Percentiles rank a stretch among this genome's conserved stretches.
These are phyloP conservation scores for Pandemis cinnamomeana DNA, from an alignment of 2,888 invertebrate genomes.

Conservation along the genomic window DNA sequence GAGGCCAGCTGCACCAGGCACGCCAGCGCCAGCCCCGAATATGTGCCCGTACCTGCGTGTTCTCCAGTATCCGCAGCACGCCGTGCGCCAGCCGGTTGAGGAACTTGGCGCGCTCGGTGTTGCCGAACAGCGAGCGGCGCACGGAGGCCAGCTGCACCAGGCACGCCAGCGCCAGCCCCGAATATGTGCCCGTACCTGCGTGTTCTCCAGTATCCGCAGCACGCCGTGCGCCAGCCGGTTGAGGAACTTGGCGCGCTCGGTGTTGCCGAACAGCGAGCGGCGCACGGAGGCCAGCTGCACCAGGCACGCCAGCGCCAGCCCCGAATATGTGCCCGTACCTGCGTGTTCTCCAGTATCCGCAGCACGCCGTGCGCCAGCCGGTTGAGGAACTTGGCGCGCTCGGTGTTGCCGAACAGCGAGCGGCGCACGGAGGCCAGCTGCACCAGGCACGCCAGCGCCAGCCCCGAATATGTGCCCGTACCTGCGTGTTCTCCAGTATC, in stretches of 20 bases:
- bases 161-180: slow-evolving; percentile 96
- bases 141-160: slow-evolving; percentile 98
- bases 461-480: slow-evolving; percentile 80
- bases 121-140: slow-evolving; percentile 97
- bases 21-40: slow-evolving; percentile 94
- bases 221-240: slow-evolving; percentile 96
- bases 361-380: slow-evolving; percentile 96
- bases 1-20: slow-evolving; percentile 98
- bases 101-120: slow-evolving; percentile 96
- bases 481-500: slow-evolving; percentile 96
- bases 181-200: slow-evolving; percentile 84
- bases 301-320: slow-evolving; percentile 95
- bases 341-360: slow-evolving; percentile 96
- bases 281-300: slow-evolving; percentile 98
- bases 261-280: slow-evolving; percentile 97
- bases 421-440: slow-evolving; percentile 98
- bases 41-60: slow-evolving; percentile 87
- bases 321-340: slow-evolving; percentile 83
- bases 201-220: slow-evolving; percentile 95
- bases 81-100: slow-evolving; percentile 96
- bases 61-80: slow-evolving; percentile 95
- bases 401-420: slow-evolving; percentile 97
- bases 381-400: slow-evolving; percentile 96
- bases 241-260: slow-evolving; percentile 96
- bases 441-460: slow-evolving; percentile 96